phyloP scores from a whole-genome alignment of 2,888 invertebrate genomes.

The Lissocephala sabroskyi region DNA sequence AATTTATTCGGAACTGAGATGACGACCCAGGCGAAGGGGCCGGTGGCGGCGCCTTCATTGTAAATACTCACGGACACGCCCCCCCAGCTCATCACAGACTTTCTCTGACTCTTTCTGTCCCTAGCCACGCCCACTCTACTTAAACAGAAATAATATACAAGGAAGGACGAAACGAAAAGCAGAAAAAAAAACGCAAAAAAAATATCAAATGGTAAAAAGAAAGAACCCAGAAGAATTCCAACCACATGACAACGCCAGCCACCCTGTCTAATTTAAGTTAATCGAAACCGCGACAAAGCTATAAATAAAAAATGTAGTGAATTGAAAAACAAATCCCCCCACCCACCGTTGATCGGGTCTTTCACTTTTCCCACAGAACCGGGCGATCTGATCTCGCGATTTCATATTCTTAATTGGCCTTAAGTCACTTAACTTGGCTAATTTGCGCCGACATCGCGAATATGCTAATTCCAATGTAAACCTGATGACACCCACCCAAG shows the following conservation, averaged over 20 bases:
- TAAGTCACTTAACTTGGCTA: no score
- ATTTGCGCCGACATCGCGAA: no score
- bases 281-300: slow-evolving; percentile 63
- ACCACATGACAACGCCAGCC: no score
- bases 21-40: background rate
- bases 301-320: slow-evolving; percentile 69
- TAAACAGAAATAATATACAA: slow-evolving; percentile 6
- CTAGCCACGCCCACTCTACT: slow-evolving; percentile 36
- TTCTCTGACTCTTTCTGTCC: background rate
- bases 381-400: background rate
- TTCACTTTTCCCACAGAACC: slow-evolving; percentile 10
- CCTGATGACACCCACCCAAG: no score
- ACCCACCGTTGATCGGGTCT: background rate
- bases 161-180: slow-evolving; percentile 13
- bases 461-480: no score
- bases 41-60: no score
- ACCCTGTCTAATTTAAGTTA: slow-evolving; percentile 61
- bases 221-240: no score
- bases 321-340: slow-evolving; percentile 53
- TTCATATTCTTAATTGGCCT: no score
- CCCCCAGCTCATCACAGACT: background rate
- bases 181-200: slow-evolving; percentile 20
- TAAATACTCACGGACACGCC: slow-evolving; percentile 16
- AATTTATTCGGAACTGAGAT: slow-evolving; percentile 1
- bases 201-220: slow-evolving; percentile 35